Percentiles rank a stretch among this genome's conserved stretches.
Conservation (phyloP, 2,797 vertebrate genomes). For the Netta rufina region DNA sequence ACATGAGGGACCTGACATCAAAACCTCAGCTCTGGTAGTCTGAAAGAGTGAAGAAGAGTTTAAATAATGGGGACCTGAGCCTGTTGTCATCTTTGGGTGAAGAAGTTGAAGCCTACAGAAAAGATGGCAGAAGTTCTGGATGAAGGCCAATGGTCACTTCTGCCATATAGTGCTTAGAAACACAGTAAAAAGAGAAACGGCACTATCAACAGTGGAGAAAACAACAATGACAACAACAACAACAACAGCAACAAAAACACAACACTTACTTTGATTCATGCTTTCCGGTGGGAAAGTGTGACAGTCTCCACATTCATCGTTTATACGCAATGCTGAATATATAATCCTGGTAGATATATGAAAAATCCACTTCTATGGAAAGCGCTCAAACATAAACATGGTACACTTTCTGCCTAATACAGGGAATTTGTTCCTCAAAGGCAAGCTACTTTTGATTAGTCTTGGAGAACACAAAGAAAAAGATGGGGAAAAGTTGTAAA, state of each 20-base stretch:
- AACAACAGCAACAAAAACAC: no score
- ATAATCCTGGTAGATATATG: background rate
- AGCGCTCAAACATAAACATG: background rate
- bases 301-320: background rate
- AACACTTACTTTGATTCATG: background rate
- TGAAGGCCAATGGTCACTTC: background rate
- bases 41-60: background rate
- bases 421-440: background rate
- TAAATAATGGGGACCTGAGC: background rate
- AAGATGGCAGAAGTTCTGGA: background rate
- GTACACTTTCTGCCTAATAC: background rate
- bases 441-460: background rate
- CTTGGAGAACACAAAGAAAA: background rate
- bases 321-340: background rate
- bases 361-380: background rate
- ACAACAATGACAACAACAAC: no score
- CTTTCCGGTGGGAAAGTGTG: background rate
- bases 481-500: background rate
- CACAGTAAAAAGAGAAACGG: background rate
- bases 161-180: background rate
- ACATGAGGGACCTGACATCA: background rate
- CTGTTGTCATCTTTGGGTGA: accelerated
- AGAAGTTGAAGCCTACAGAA: background rate
- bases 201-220: accelerated
- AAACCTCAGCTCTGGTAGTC: background rate